Evolutionary conservation across 1,140 invertebrate species (phyloP).

Genomic region (Bombus haemorrhoidalis): DNA sequence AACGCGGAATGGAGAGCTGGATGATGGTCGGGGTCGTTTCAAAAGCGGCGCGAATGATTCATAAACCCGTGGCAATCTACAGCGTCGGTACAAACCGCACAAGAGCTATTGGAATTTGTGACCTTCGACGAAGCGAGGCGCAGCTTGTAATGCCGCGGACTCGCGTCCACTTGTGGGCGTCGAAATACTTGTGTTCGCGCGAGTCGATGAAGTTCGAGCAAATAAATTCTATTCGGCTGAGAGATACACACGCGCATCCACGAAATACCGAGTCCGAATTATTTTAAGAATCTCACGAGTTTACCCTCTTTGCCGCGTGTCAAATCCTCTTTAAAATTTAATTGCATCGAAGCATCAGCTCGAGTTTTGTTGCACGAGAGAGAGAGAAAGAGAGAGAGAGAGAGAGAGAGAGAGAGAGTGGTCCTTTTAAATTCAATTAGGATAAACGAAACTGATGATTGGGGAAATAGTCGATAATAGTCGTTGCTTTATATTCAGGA

Average conservation of each 20-base stretch:
- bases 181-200: conserved; percentile 30
- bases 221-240: conserved; percentile 57
- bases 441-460: no score
- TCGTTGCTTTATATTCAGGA: no score
- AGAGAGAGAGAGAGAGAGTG: no score
- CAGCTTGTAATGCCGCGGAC: conserved; percentile 60
- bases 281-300: conserved; percentile 16
- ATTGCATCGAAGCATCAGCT: not conserved
- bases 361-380: not conserved
- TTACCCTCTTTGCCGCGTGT: not conserved
- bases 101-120: conserved; percentile 65
- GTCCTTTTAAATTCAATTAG: not conserved
- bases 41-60: conserved; percentile 58
- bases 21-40: conserved; percentile 13
- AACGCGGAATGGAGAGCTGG: not conserved
- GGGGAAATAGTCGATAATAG: no score
- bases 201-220: conserved; percentile 37
- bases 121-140: conserved; percentile 63
- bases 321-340: not conserved
- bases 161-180: conserved; percentile 59
- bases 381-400: no score
- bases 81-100: conserved; percentile 42
- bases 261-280: conserved; percentile 26
- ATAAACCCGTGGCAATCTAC: conserved; percentile 50
- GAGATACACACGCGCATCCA: conserved; percentile 1